Evolutionary conservation across 2,888 invertebrate genomes (phyloP).

Genomic region (Scaptomyza flava): DNA sequence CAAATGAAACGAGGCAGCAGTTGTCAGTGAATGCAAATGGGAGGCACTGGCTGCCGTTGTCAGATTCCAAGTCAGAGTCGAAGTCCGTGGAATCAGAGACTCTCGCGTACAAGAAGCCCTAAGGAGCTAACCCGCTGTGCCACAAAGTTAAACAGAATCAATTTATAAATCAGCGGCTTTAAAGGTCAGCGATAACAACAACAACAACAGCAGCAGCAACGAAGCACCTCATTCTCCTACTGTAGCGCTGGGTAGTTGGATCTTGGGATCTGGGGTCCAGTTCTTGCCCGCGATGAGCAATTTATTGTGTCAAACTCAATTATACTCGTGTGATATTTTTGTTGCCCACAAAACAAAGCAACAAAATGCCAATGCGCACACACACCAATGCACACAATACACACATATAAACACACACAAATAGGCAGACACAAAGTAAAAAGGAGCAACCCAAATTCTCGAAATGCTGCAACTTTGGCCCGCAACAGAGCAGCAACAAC

Average conservation of each 20-base stretch:
- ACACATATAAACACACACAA: slow-evolving; percentile 28
- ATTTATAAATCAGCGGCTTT: slow-evolving; percentile 83
- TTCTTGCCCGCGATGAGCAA: slow-evolving; percentile 82
- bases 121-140: slow-evolving; percentile 79
- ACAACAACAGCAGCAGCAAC: slow-evolving; percentile 45
- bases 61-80: slow-evolving; percentile 6
- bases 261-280: slow-evolving; percentile 44
- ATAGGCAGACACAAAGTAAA: slow-evolving; percentile 34
- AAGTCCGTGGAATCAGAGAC: slow-evolving; percentile 1
- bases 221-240: slow-evolving; percentile 24
- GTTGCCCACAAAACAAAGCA: slow-evolving; percentile 68
- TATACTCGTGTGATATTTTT: slow-evolving; percentile 84
- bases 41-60: slow-evolving; percentile 20
- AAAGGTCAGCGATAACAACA: slow-evolving; percentile 79
- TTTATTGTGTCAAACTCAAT: slow-evolving; percentile 85
- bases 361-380: slow-evolving; percentile 45
- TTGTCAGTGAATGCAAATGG: slow-evolving; percentile 48
- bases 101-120: slow-evolving; percentile 48
- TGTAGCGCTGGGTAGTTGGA: slow-evolving; percentile 33
- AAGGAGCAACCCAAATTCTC: slow-evolving; percentile 78
- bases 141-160: slow-evolving; percentile 82
- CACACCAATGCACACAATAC: slow-evolving; percentile 31
- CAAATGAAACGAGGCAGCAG: slow-evolving; percentile 64
- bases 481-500: slow-evolving; percentile 25
- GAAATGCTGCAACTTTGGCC: slow-evolving; percentile 73